Evolutionary conservation across 1,140 invertebrate genomes (phyloP).

Genomic region (Drosophila paulistorum): DNA sequence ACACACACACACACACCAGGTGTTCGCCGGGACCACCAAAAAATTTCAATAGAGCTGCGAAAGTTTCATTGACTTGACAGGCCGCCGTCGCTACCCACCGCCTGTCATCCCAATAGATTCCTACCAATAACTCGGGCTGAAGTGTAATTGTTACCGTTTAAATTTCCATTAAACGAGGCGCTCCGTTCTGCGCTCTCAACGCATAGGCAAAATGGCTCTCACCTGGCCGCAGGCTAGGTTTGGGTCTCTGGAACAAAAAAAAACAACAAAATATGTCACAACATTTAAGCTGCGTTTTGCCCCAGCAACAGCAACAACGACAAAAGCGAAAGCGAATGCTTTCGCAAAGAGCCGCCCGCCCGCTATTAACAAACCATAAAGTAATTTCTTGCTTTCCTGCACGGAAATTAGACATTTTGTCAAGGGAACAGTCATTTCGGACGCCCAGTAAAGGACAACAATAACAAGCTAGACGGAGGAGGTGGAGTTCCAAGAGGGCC

Average conservation of each 20-base stretch:
- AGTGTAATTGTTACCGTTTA: slow-evolving; percentile 79
- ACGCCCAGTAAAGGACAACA: slow-evolving; percentile 46
- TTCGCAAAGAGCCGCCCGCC: slow-evolving; percentile 66
- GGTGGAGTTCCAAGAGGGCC: not conserved
- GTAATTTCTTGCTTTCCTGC: slow-evolving; percentile 81
- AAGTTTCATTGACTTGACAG: slow-evolving; percentile 78
- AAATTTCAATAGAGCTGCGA: slow-evolving; percentile 68
- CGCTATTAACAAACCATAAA: slow-evolving; percentile 80
- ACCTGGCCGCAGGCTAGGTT: slow-evolving; percentile 27
- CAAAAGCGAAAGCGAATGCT: slow-evolving; percentile 26
- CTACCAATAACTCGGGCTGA: slow-evolving; percentile 35
- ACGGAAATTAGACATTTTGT: slow-evolving; percentile 82
- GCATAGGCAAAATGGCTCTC: slow-evolving; percentile 54
- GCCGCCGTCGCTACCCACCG: not conserved
- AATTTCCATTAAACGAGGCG: slow-evolving; percentile 72
- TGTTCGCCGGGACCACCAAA: slow-evolving; percentile 49
- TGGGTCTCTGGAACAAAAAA: slow-evolving; percentile 11
- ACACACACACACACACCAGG: slow-evolving; percentile 39
- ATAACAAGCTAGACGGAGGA: slow-evolving; percentile 34
- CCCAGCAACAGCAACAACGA: slow-evolving; percentile 48
- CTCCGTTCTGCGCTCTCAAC: slow-evolving; percentile 6
- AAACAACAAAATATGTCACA: slow-evolving; percentile 70
- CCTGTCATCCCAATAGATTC: slow-evolving; percentile 8
- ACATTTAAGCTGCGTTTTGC: slow-evolving; percentile 64
- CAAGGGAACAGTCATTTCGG: slow-evolving; percentile 68